Evolutionary conservation across 2,797 vertebrate genomes (phyloP), one percentile per base, ranked within the genome.

Genomic region (Falco berigora): DNA sequence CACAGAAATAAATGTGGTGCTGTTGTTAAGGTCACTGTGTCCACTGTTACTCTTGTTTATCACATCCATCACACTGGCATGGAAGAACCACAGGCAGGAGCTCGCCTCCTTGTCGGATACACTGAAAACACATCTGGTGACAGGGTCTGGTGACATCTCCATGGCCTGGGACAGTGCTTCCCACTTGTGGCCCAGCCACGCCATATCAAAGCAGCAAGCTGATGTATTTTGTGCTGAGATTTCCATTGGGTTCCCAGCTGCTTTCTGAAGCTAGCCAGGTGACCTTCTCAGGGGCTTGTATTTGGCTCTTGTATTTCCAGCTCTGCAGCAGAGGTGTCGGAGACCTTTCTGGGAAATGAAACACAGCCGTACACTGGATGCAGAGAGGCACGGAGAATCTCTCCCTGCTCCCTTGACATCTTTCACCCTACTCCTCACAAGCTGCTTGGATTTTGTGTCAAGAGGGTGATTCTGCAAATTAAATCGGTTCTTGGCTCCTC

Each of bases 401-500:
- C 72, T 63, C 38, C 72, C 68, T 62, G 89, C 64, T 94, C 94
- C 92, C 86, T 85, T 90, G 91, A 92, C 94, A 92, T 88, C 69
- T 86, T 71, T 84, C 91, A 75, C 91, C 82, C 90, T 81, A 23
- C 78, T 91, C 64, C 63, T 84, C 62, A 59, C 79, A 92, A 75
- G 82, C 92, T 81, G 85, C 91, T 88, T 75, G 88, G 90, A 84
- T 94, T 92, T 86, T 91, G 90, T 95, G 96, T 96, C 96, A 96
- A 94, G 95, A 94, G 86, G 95, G 94, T 96, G 94, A 95, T 96
- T 94, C 95, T 93, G 92, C 81, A 96, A 94, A 97, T 92, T 90
- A 92, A 95, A 96, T 94, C 12, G 12, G 90, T 81, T 89, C 92
- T 90, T 91, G 92, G 88, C 96, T 81, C 88, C 94, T 94, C 84